Evolutionary conservation across 2,797 vertebrate genomes (phyloP).

Genomic region (Morelia viridis): DNA sequence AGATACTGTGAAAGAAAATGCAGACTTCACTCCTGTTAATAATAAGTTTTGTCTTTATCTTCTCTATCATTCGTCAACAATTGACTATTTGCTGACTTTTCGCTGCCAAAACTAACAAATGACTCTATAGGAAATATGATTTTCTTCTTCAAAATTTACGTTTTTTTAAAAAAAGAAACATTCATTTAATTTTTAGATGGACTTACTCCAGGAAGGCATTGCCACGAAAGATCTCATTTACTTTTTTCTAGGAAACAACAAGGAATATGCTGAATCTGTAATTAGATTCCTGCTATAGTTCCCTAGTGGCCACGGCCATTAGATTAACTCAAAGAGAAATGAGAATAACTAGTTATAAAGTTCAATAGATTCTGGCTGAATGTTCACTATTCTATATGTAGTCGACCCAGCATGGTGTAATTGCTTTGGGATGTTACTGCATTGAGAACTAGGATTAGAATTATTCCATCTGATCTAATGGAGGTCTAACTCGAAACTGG

Average conservation of each 20-base stretch:
- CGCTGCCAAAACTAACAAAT: not conserved
- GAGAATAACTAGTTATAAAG: not conserved
- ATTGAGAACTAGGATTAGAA: not conserved
- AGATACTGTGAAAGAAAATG: not conserved
- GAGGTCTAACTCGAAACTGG: not conserved
- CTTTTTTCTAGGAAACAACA: not conserved
- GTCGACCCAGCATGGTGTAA: not conserved
- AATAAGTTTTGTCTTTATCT: not conserved
- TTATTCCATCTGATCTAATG: not conserved
- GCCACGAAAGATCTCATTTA: not conserved
- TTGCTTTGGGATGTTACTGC: not conserved
- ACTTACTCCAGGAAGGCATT: not conserved
- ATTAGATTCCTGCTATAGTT: not conserved
- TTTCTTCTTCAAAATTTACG: not conserved
- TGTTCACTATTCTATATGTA: not conserved
- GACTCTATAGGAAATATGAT: not conserved
- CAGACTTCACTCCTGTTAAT: not conserved
- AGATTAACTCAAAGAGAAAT: conserved; percentile 6
- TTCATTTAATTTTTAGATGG: not conserved
- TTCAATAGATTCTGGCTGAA: not conserved
- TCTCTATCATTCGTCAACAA: not conserved
- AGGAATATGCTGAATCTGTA: not conserved
- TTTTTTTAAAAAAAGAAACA: not conserved
- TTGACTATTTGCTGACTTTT: not conserved
- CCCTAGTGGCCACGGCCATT: too few species aligned